These are phyloP conservation scores for Pasiphila rectangulata DNA, from an alignment of 2,888 invertebrate species.

Conservation along the genomic window DNA sequence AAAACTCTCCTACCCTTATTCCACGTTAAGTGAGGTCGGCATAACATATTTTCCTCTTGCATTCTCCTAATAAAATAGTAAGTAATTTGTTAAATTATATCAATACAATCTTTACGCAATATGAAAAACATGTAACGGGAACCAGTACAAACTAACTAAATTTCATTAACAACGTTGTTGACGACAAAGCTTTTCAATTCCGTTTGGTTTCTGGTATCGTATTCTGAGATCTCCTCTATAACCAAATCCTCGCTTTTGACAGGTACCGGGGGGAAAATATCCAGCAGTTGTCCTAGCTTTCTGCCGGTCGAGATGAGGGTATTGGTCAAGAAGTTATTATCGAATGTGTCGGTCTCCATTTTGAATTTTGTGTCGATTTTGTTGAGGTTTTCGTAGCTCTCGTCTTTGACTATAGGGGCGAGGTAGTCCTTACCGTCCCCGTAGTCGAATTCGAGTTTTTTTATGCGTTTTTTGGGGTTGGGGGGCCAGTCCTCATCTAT, in stretches of 20 bases:
- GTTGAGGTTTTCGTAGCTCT: constrained; percentile 62
- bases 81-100: constrained; percentile 17
- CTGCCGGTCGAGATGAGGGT: constrained; percentile 62
- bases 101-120: constrained; percentile 15
- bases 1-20: too few species aligned
- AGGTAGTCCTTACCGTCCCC: constrained; percentile 66
- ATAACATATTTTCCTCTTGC: too few species aligned
- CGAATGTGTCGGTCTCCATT: constrained; percentile 40
- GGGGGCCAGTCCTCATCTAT: constrained; percentile 83
- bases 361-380: constrained; percentile 53
- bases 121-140: constrained; percentile 18
- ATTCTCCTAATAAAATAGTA: too few species aligned
- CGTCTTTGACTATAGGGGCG: constrained; percentile 66
- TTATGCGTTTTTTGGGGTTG: constrained; percentile 71
- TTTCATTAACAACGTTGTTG: constrained; percentile 51
- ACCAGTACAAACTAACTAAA: constrained; percentile 38
- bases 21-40: too few species aligned
- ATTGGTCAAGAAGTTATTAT: constrained; percentile 52
- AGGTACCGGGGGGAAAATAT: constrained; percentile 61
- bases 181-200: constrained; percentile 70
- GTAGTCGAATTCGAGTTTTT: constrained; percentile 68
- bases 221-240: constrained; percentile 66
- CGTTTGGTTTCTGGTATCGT: constrained; percentile 60
- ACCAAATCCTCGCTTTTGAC: constrained; percentile 68
- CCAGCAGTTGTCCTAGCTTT: constrained; percentile 65